Conservation (phyloP, 1,140 invertebrate genomes). For the Trichogramma pretiosum region DNA sequence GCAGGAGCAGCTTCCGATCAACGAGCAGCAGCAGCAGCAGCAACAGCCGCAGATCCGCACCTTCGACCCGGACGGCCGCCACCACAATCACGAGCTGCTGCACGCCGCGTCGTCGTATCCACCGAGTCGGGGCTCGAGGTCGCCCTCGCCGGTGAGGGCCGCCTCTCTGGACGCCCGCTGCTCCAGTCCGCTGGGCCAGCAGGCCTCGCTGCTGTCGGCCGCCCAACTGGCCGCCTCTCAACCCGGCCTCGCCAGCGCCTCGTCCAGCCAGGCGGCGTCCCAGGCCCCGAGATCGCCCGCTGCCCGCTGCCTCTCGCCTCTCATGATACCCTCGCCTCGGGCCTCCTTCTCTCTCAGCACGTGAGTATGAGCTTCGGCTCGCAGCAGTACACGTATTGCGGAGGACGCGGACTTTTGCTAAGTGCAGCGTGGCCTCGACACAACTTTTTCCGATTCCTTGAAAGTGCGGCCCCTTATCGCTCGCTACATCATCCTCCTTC, state of each 20-base stretch:
- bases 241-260: slow-evolving; percentile 42
- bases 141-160: not conserved
- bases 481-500: not conserved
- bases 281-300: slow-evolving; percentile 36
- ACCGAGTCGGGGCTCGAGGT: slow-evolving; percentile 39
- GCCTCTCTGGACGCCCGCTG: slow-evolving; percentile 50
- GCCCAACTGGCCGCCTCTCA: no score
- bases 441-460: not conserved
- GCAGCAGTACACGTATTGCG: no score
- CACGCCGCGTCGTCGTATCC: slow-evolving; percentile 45
- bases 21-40: not conserved
- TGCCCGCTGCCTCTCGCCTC: slow-evolving; percentile 57
- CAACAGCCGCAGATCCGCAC: slow-evolving; percentile 60
- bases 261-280: slow-evolving; percentile 50
- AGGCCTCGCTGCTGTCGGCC: not conserved
- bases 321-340: slow-evolving; percentile 58
- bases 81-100: slow-evolving; percentile 36
- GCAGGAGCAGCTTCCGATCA: slow-evolving; percentile 41
- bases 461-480: no score
- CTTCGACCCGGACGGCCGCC: slow-evolving; percentile 63
- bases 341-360: slow-evolving; percentile 33
- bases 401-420: no score
- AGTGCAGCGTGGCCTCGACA: no score
- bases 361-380: no score
- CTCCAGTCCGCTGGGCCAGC: slow-evolving; percentile 42